Conservation (phyloP, 2,113 vertebrate species). For the Mirza zaza region DNA sequence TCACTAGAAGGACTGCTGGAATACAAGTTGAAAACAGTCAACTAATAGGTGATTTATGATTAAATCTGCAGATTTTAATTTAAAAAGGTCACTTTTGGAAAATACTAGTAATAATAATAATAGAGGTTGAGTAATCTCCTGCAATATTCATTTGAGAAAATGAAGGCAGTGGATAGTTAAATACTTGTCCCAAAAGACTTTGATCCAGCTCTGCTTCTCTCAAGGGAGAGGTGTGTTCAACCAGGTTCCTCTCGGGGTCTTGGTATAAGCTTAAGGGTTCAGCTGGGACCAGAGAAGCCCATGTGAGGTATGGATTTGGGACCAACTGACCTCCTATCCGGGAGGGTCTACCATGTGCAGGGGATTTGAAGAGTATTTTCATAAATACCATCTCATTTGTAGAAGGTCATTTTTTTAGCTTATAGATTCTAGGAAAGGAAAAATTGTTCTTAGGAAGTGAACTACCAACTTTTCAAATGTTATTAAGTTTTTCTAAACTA, state of each 20-base stretch:
- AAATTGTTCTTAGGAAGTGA: neutral
- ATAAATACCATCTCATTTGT: neutral
- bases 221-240: neutral
- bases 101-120: neutral
- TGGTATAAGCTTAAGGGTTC: neutral
- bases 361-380: neutral
- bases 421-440: neutral
- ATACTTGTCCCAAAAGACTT: neutral
- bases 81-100: conserved; percentile 30
- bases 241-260: neutral
- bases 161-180: neutral
- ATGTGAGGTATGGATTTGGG: neutral
- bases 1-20: neutral
- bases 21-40: conserved; percentile 1
- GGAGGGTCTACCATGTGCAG: neutral
- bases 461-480: neutral
- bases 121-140: neutral
- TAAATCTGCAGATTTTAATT: neutral
- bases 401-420: neutral
- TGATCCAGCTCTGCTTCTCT: neutral
- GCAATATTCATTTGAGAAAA: neutral
- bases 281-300: neutral
- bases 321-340: fast-evolving
- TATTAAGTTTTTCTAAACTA: neutral
- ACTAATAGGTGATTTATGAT: neutral